These are phyloP conservation scores for Apotomis betuletana DNA, from an alignment of 2,888 invertebrate species.

Conservation along the genomic window DNA sequence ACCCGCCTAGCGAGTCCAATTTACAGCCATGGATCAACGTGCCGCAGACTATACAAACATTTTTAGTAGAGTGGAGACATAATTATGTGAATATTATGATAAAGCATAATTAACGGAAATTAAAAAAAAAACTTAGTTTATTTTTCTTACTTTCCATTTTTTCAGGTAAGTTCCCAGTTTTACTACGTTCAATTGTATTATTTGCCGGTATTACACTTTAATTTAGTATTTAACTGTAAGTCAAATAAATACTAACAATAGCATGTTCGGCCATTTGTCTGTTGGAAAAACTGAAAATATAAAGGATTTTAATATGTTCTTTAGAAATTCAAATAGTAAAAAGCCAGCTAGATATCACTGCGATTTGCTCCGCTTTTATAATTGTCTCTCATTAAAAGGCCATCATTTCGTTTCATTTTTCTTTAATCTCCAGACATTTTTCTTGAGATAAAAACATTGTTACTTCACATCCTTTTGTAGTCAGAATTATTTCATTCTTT, in stretches of 20 bases:
- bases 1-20: not conserved
- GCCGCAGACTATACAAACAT: constrained; percentile 15
- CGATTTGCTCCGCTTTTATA: not conserved
- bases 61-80: constrained; percentile 20
- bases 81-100: not conserved
- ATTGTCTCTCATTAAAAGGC: no score
- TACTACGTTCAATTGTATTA: not conserved
- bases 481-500: no score
- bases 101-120: not conserved
- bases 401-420: no score
- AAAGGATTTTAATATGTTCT: not conserved
- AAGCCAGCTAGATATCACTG: not conserved
- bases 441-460: no score
- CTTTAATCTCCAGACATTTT: no score
- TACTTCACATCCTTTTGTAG: no score
- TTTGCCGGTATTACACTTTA: not conserved
- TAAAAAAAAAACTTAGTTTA: no score
- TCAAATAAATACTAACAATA: not conserved
- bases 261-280: not conserved
- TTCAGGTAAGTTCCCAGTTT: not conserved
- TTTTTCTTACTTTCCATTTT: not conserved
- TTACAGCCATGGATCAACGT: not conserved
- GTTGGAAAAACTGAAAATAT: not conserved
- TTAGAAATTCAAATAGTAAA: no score
- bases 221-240: not conserved